Evolutionary conservation across 1,140 invertebrate genomes (phyloP), one percentile per base, ranked within the genome.

Genomic region (Streblospio benedicti): DNA sequence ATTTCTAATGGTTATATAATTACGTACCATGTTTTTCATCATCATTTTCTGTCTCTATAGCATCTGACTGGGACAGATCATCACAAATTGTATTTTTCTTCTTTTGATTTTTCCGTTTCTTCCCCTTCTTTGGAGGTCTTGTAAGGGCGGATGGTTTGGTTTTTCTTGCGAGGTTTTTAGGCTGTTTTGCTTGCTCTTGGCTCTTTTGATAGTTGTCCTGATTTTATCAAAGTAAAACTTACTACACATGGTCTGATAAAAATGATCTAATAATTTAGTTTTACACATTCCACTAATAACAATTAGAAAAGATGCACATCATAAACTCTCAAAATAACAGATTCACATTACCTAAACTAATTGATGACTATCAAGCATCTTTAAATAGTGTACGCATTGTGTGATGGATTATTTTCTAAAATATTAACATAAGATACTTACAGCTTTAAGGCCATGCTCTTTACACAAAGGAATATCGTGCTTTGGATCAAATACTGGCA

Each of bases 401-500:
- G n/a, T n/a, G n/a, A n/a, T n/a, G n/a, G n/a, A n/a, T n/a, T n/a
- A n/a, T n/a, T n/a, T n/a, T n/a, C n/a, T n/a, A n/a, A n/a, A n/a
- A n/a, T n/a, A n/a, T 12, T 12, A 32, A 49, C 14, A 20, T 9
- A 18, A n/a, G 16, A 56, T 33, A 70, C 73, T 71, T 65, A 76
- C 74, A 63, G 71, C 69, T 64, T 70, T 71, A 16, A 67, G 60
- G 2, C 86, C 86, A 73, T 94, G 90, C 65, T 88, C 87, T 5
- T 83, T 79, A 75, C 91, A 94, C 0, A 93, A 78, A 35, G 90
- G 89, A 67, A 89, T 78, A 69, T 91, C 87, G 68, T 91, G 87
- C 23, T 83, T 83, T 57, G 91, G 83, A 78, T 93, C 89, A 69
- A 93, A 85, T 23, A 93, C 88, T 54, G 92, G 90, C 59, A 87